phyloP scores from a whole-genome alignment of 2,888 invertebrate species.

The Drosophila tanythrix region DNA sequence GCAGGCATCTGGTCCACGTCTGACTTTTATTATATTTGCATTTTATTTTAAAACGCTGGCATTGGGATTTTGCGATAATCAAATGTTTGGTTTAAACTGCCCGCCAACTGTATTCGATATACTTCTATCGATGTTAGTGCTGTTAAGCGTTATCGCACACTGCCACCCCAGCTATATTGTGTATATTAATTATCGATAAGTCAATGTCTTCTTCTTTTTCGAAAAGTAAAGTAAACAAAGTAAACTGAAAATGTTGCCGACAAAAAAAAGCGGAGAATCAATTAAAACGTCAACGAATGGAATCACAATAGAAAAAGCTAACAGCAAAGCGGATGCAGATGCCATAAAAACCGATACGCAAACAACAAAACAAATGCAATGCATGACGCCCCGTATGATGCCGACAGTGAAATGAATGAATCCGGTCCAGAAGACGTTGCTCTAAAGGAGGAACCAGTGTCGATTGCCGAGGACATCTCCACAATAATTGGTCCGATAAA shows the following conservation, averaged over 20 bases:
- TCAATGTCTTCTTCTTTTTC: neutral
- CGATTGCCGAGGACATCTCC: neutral
- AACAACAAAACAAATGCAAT: neutral
- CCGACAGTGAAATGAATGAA: conserved; percentile 26
- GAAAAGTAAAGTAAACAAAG: conserved; percentile 28
- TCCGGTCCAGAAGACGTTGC: neutral
- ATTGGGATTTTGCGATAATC: neutral
- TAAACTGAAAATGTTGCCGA: conserved; percentile 17
- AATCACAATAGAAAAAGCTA: neutral
- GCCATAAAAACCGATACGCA: neutral
- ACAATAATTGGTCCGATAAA: conserved; percentile 14
- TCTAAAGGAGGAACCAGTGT: neutral
- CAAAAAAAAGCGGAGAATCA: neutral
- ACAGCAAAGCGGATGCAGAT: neutral
- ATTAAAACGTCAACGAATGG: neutral
- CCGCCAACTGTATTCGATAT: conserved; percentile 20
- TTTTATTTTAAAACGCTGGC: neutral
- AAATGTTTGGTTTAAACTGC: conserved; percentile 14
- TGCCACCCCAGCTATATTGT: neutral
- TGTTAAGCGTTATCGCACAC: neutral
- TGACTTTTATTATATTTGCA: conserved; percentile 11
- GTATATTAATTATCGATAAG: conserved; percentile 13
- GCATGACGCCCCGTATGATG: conserved; percentile 11
- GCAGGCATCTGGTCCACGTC: conserved; percentile 31
- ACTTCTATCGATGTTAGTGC: conserved; percentile 4